These are phyloP conservation scores for Graphium colonna DNA, from an alignment of 2,888 invertebrate species.

Conservation along the genomic window DNA sequence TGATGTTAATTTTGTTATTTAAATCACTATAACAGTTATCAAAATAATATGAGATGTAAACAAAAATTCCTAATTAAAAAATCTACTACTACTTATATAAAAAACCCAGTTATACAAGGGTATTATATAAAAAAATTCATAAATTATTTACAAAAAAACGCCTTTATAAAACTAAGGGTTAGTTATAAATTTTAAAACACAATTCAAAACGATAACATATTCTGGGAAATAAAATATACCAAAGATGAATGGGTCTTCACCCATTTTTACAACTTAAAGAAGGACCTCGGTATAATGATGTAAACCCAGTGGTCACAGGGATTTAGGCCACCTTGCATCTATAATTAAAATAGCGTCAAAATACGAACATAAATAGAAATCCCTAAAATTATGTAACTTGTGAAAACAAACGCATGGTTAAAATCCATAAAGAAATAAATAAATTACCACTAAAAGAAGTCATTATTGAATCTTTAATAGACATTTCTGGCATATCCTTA, in stretches of 20 bases:
- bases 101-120: too few species aligned
- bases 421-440: conserved; percentile 20
- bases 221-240: conserved; percentile 29
- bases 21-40: too few species aligned
- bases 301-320: conserved; percentile 41
- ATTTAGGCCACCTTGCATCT: conserved; percentile 57
- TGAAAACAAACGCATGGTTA: conserved; percentile 27
- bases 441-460: conserved; percentile 61
- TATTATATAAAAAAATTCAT: too few species aligned
- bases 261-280: conserved; percentile 29
- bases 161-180: neutral
- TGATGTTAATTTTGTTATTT: too few species aligned
- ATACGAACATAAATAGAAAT: conserved; percentile 52
- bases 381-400: conserved; percentile 67
- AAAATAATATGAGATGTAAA: too few species aligned
- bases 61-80: too few species aligned
- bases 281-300: conserved; percentile 36
- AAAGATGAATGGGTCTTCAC: conserved; percentile 34
- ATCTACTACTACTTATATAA: too few species aligned
- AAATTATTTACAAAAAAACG: neutral
- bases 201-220: neutral
- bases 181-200: neutral
- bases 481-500: conserved; percentile 59
- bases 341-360: conserved; percentile 72
- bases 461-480: conserved; percentile 59